phyloP scores from a whole-genome alignment of 2,888 invertebrate genomes.

The Erebia ligea region DNA sequence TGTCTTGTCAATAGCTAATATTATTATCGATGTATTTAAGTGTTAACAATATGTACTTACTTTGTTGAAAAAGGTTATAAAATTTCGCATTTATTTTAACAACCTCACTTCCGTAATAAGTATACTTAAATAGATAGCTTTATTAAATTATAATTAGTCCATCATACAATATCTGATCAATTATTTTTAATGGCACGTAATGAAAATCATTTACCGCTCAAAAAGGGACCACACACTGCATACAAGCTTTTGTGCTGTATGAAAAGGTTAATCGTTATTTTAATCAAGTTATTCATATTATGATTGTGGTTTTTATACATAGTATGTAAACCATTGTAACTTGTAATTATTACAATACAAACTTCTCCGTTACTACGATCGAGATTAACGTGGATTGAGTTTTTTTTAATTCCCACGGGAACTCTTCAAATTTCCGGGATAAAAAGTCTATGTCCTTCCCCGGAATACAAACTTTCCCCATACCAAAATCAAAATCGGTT shows the following conservation, averaged over 20 bases:
- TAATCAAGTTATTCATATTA: slow-evolving; percentile 42
- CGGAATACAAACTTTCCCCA: no score
- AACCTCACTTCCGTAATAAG: slow-evolving; percentile 23
- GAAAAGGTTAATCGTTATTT: slow-evolving; percentile 45
- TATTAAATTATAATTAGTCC: slow-evolving; percentile 30
- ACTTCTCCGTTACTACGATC: slow-evolving; percentile 1
- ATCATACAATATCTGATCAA: slow-evolving; percentile 39
- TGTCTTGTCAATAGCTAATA: no score
- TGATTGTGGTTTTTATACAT: slow-evolving; percentile 31
- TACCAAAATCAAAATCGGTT: no score
- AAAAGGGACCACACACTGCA: slow-evolving; percentile 35
- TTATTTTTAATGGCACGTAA: slow-evolving; percentile 38
- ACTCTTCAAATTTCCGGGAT: no score
- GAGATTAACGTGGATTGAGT: neutral
- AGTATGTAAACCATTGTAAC: slow-evolving; percentile 17
- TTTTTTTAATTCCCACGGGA: no score
- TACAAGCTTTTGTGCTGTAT: slow-evolving; percentile 38
- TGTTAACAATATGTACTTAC: neutral
- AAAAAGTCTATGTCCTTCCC: no score
- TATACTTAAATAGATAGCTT: slow-evolving; percentile 27
- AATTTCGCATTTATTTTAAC: slow-evolving; percentile 10
- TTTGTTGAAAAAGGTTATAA: neutral
- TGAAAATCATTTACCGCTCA: slow-evolving; percentile 37
- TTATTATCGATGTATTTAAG: neutral
- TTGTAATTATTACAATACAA: slow-evolving; percentile 25